Base-by-base conservation (phyloP, 2,797 vertebrate species). In the Catharus ustulatus region DNA sequence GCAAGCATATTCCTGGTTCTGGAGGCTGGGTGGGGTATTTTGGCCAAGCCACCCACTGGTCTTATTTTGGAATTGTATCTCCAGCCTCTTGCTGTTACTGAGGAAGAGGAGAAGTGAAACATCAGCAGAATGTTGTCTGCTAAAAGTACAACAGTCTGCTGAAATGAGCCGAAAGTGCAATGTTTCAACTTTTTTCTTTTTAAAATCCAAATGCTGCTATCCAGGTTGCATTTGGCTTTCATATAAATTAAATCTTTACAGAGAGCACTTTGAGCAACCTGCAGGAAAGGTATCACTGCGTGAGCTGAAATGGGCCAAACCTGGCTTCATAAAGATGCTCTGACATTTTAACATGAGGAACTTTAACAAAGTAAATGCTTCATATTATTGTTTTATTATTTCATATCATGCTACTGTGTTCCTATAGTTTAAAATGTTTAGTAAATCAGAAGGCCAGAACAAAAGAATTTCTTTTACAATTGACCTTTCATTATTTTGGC, bases 211-310 rank as follows among this genome's bases (percentile, higher is more conserved):
- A 42, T 45, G 45, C 49, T 73, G 9, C 68, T 62, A 43, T 77
- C 21, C 7, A 21, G 6, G 5, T 18, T 46, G 26, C 12, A 58
- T 73, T 74, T 81, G 57, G 21, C 20, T 52, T 83, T 88, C 16
- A 7, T 11, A 6, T 19, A 66, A 52, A 34, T 40, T 16, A 69
- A 30, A 22, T 38, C 10, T 58, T 74, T 29, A 10, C 24, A 26
- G 40, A 22, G 29, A 61, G 17, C 13, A 10, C 18, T 68, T 57
- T 29, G 22, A 79, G 38, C 13, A 69, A 30, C 15, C 9, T 49
- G 5, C 19, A 38, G 40, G 20, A 52, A 86, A 62, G 11, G 7
- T 13, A 22, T 59, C 26, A 1, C 18, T 81, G 8, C 0, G 0
- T 72, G n/a, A 68, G 27, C 63, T 29, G 55, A 45, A n/a, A 32